Conservation (phyloP, 2,113 vertebrate genomes). For the Urocolius indicus region DNA sequence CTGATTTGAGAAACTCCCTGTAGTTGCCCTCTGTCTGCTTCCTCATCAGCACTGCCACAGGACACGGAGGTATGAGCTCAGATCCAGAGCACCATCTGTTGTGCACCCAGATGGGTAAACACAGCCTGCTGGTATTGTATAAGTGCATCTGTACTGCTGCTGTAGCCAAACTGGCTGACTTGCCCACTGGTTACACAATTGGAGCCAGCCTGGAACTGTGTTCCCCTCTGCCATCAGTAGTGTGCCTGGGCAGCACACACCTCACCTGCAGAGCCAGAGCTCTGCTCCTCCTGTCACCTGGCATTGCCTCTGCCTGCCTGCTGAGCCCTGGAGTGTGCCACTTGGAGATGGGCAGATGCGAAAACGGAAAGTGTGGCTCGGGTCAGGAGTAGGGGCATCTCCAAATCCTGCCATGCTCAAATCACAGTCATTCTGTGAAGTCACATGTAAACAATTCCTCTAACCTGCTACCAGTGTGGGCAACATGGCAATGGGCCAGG, state of each 20-base stretch:
- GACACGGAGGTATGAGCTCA: neutral
- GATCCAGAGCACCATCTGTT: neutral
- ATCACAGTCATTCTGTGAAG: neutral
- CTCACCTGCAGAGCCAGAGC: accelerated
- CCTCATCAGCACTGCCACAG: neutral
- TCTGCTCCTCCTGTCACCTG: neutral
- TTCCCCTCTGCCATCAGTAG: neutral
- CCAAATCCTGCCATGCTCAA: neutral
- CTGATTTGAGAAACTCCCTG: neutral
- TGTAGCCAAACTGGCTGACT: accelerated
- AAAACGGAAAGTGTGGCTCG: neutral
- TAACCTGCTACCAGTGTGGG: neutral
- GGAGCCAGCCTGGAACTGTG: neutral
- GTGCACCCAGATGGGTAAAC: neutral
- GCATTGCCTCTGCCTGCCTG: neutral
- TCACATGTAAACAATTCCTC: neutral
- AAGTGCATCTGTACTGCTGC: neutral
- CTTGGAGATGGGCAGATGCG: accelerated
- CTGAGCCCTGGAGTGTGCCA: neutral
- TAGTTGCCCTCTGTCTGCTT: neutral
- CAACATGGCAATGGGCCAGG: neutral
- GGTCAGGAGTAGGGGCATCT: neutral
- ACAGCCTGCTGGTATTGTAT: accelerated
- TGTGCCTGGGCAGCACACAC: accelerated
- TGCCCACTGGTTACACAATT: neutral